Evolutionary conservation across 2,888 invertebrate species (phyloP).

Genomic region (Phasia obesa): DNA sequence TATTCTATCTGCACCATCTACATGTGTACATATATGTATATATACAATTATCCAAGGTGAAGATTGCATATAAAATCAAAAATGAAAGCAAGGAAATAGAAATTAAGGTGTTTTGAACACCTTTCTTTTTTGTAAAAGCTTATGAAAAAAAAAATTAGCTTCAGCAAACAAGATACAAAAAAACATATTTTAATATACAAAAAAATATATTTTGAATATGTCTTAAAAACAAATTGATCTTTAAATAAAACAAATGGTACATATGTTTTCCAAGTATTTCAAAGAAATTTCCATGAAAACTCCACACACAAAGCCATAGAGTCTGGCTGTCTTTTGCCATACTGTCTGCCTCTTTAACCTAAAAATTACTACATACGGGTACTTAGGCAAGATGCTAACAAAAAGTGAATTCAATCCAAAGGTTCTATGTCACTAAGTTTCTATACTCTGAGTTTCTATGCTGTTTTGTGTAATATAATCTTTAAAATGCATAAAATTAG

Average conservation of each 20-base stretch:
- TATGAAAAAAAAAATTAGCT: conserved; percentile 9
- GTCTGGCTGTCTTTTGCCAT: conserved; percentile 33
- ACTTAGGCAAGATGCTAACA: conserved; percentile 38
- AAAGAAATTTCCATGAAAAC: conserved; percentile 57
- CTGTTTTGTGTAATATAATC: conserved; percentile 70
- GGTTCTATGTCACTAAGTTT: too few relatives aligned
- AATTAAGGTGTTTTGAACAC: too few relatives aligned
- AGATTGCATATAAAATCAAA: too few relatives aligned
- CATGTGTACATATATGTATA: too few relatives aligned
- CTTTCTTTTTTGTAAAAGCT: too few relatives aligned
- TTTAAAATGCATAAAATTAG: conserved; percentile 73
- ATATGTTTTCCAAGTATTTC: conserved; percentile 67
- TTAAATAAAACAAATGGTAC: conserved; percentile 60
- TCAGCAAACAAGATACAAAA: too few relatives aligned
- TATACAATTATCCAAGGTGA: too few relatives aligned
- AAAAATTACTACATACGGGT: not conserved
- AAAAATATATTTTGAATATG: not conserved
- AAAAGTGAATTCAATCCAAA: conserved; percentile 21
- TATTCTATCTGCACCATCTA: too few relatives aligned
- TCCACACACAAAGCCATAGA: conserved; percentile 48
- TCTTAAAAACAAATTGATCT: conserved; percentile 35
- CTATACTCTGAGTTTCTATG: conserved; percentile 20
- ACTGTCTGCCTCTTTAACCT: conserved; percentile 5
- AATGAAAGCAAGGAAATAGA: too few relatives aligned
- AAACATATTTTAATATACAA: not conserved